A percentile compares a stretch with the other conserved stretches of the same genome.
phyloP scores from a whole-genome alignment of 2,888 invertebrate genomes.

The Seladonia tumulorum region DNA sequence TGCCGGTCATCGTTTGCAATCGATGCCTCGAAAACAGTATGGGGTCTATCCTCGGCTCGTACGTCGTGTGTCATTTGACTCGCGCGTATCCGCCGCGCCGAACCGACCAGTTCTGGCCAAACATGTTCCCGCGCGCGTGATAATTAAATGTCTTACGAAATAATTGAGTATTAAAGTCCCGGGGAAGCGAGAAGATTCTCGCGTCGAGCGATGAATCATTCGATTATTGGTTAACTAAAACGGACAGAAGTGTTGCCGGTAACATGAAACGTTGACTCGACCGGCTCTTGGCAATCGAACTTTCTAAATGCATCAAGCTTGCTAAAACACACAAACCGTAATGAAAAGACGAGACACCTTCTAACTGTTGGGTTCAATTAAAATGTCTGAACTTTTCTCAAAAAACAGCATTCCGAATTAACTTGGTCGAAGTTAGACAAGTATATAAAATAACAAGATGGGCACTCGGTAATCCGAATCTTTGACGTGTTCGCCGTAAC shows the following conservation, averaged over 20 bases:
- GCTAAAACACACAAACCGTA: not conserved
- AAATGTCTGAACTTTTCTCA: not conserved
- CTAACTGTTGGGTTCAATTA: not conserved
- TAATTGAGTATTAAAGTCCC: conserved; percentile 39
- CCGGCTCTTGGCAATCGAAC: not conserved
- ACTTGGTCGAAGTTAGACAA: not conserved
- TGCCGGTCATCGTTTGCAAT: conserved; percentile 75
- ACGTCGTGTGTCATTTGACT: conserved; percentile 50
- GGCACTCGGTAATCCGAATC: not conserved
- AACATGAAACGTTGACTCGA: conserved; percentile 17
- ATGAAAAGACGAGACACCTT: not conserved
- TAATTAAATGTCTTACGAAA: conserved; percentile 65
- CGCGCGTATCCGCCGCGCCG: conserved; percentile 32
- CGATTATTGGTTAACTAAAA: conserved; percentile 33
- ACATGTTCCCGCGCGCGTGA: conserved; percentile 25
- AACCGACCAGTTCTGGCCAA: conserved; percentile 38
- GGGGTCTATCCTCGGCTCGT: conserved; percentile 57
- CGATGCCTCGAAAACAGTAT: conserved; percentile 51
- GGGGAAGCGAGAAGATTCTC: conserved; percentile 1
- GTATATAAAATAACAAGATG: not conserved
- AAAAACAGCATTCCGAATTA: not conserved
- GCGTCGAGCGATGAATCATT: conserved; percentile 18
- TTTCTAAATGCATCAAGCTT: not conserved
- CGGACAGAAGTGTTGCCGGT: not conserved
- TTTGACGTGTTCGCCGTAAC: not conserved